Evolutionary conservation across 1,140 invertebrate species (phyloP).

Genomic region (Aradophagus sp.): DNA sequence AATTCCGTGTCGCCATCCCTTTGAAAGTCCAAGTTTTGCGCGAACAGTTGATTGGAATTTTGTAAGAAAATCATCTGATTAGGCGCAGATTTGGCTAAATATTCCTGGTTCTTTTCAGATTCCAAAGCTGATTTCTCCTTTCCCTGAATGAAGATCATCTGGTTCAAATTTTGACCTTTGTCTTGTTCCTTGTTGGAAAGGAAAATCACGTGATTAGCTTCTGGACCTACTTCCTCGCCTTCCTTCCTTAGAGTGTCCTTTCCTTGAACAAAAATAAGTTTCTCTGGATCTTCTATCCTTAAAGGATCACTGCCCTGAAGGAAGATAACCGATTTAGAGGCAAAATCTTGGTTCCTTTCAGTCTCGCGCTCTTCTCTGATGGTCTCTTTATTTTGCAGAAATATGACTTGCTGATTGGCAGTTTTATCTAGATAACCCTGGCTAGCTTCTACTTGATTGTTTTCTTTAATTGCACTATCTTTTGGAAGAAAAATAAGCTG

Average conservation of each 20-base stretch:
- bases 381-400: slow-evolving; percentile 16
- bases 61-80: slow-evolving; percentile 53
- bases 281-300: slow-evolving; percentile 21
- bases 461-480: slow-evolving; percentile 5
- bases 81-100: not conserved
- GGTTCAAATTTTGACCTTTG: slow-evolving; percentile 1
- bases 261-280: slow-evolving; percentile 28
- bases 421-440: slow-evolving; percentile 2
- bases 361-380: not conserved
- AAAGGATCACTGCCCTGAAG: slow-evolving; percentile 21
- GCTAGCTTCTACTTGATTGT: not conserved
- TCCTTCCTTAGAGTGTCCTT: slow-evolving; percentile 16
- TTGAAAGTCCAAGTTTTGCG: slow-evolving; percentile 16
- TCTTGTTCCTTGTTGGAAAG: slow-evolving; percentile 15
- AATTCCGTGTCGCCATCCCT: not conserved
- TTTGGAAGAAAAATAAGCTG: slow-evolving; percentile 25
- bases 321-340: slow-evolving; percentile 14
- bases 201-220: slow-evolving; percentile 15
- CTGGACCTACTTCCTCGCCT: slow-evolving; percentile 1
- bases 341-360: slow-evolving; percentile 21
- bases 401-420: slow-evolving; percentile 29
- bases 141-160: slow-evolving; percentile 20
- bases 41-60: slow-evolving; percentile 37
- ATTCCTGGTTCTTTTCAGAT: slow-evolving; percentile 6
- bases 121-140: slow-evolving; percentile 4